A percentile compares a stretch with the other conserved stretches of the same genome.
Evolutionary conservation across 35 echinoderm and acorn worm genomes (phyloP).

Genomic region (Ptychodera flava): DNA sequence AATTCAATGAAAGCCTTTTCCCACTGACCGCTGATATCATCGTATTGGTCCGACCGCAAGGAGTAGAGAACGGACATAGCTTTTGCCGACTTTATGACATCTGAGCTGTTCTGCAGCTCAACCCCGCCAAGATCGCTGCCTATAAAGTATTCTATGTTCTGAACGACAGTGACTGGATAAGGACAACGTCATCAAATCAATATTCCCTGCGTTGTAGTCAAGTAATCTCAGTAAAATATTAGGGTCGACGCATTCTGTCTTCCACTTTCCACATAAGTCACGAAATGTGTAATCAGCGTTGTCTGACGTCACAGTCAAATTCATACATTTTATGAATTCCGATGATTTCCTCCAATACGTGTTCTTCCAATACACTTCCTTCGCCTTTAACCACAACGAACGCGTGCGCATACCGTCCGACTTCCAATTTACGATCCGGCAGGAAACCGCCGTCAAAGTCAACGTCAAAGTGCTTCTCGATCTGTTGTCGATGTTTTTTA

Average conservation of each 20-base stretch:
- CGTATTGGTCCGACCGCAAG: slow-evolving; percentile 20
- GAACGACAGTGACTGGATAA: slow-evolving; percentile 32
- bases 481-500: neutral
- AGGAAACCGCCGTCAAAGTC: neutral
- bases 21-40: slow-evolving; percentile 48
- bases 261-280: neutral
- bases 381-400: neutral
- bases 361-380: neutral
- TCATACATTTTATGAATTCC: neutral
- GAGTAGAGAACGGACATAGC: slow-evolving; percentile 52
- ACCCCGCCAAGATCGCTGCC: slow-evolving; percentile 54
- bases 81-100: slow-evolving; percentile 53
- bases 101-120: slow-evolving; percentile 12
- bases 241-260: neutral
- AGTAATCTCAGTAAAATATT: slow-evolving; percentile 46
- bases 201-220: slow-evolving; percentile 20
- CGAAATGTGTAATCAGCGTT: neutral
- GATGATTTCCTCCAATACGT: neutral
- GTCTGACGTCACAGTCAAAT: neutral
- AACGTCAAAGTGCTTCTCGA: neutral
- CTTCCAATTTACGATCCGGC: neutral
- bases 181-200: slow-evolving; percentile 36
- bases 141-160: slow-evolving; percentile 30
- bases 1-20: slow-evolving; percentile 67
- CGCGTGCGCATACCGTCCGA: neutral